Conservation (phyloP, 2,797 vertebrate genomes). For the Crax fasciolata region DNA sequence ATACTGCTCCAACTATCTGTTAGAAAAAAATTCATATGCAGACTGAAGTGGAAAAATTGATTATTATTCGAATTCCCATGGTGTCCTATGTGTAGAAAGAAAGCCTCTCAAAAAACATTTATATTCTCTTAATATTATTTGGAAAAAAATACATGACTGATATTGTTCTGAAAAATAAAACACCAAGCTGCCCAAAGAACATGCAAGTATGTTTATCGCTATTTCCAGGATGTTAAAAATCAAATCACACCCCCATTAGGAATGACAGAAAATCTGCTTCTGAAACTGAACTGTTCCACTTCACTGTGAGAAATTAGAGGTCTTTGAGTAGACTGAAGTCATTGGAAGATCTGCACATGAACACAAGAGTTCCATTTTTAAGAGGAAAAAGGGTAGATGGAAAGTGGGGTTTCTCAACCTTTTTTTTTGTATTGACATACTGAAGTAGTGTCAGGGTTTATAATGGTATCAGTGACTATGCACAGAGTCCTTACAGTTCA, state of each 20-base stretch:
- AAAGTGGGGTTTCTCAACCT: neutral
- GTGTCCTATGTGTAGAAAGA: neutral
- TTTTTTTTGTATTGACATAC: neutral
- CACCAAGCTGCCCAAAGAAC: neutral
- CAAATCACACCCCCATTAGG: neutral
- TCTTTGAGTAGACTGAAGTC: neutral
- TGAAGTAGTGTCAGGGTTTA: neutral
- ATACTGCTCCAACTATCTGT: neutral
- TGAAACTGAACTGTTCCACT: neutral
- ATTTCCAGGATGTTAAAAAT: neutral
- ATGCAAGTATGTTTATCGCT: neutral
- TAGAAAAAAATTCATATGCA: neutral
- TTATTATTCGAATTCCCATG: neutral
- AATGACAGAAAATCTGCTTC: neutral
- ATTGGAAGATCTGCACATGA: neutral
- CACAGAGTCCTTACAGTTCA: neutral
- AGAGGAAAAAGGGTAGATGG: neutral
- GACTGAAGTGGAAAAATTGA: neutral
- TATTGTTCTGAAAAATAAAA: constrained; percentile 16
- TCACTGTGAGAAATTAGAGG: neutral
- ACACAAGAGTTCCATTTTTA: neutral
- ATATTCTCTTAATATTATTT: constrained; percentile 28
- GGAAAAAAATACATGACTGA: neutral
- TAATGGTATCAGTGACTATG: neutral
- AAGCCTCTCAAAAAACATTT: neutral